Evolutionary conservation across 1,140 invertebrate genomes (phyloP), one percentile per base, ranked within the genome.

Genomic region (Trichoplusia ni): DNA sequence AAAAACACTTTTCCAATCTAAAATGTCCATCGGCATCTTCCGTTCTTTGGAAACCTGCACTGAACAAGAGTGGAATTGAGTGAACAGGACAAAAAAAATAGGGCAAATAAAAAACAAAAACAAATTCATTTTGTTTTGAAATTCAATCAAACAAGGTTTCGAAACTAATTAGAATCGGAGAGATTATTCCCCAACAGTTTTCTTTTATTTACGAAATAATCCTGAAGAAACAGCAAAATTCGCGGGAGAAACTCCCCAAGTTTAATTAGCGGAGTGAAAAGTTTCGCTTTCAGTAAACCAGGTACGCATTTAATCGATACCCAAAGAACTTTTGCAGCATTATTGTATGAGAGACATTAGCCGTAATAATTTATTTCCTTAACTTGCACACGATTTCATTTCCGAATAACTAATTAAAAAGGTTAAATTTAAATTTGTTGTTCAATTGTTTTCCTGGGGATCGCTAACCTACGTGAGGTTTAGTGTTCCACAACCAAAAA

Each of bases 161-260:
- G 40, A 62, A 62, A 61, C 33, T 62, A 56, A 67, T 67, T 62
- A 61, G 49, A 49, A 67, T 27, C 16, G 54, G 21, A 11, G 18
- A 8, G 38, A 53, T 37, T 56, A 47, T 59, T 46, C 27, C 38
- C 19, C 8, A 21, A 42, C 33, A 31, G 40, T 60, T 42, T 49
- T 59, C 49, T 63, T 58, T 71, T 67, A 67, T 67, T 67, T 61
- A 64, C 44, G 9, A 54, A 46, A 64, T 49, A 71, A 66, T 63
- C 23, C 25, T 16, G 13, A 51, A 46, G 56, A 54, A 69, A 69
- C 31, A 65, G 44, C 9, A 37, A 56, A 70, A 60, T 70, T 62
- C 29, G 33, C 33, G 16, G 51, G 27, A 54, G 27, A 13, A 61
- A 69, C 13, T 60, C 64, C 46, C n/a, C 25, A 42, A 69, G 38